Percentiles rank a stretch among this genome's conserved stretches.
Conservation (phyloP, 2,888 invertebrate species). For the Baccha elongata region DNA sequence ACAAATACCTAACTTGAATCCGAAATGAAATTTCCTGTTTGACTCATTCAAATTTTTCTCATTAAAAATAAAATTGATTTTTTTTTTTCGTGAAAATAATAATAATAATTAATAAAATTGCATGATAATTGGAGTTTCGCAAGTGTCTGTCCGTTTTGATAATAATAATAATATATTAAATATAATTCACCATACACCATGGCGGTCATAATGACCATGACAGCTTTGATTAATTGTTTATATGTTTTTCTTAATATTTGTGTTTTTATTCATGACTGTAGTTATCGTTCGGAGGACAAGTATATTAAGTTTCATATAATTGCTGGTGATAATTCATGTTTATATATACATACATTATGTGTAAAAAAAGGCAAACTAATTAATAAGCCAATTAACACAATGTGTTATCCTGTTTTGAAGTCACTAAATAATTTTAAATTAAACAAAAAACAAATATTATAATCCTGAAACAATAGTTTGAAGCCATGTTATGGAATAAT, state of each 20-base stretch:
- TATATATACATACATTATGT: neutral
- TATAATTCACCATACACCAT: conserved; percentile 9
- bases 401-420: neutral
- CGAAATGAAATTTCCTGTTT: too few relatives aligned
- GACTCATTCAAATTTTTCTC: neutral
- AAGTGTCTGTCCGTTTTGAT: conserved; percentile 32
- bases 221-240: conserved; percentile 59
- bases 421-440: neutral
- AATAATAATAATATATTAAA: conserved; percentile 53
- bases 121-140: conserved; percentile 49
- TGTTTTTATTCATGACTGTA: neutral
- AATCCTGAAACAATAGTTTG: too few relatives aligned
- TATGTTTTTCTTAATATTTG: conserved; percentile 19
- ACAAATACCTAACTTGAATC: too few relatives aligned
- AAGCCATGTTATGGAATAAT: too few relatives aligned
- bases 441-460: too few relatives aligned
- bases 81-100: conserved; percentile 2
- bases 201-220: conserved; percentile 47
- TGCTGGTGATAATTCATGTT: conserved; percentile 31
- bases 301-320: conserved; percentile 51
- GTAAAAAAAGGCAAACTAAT: neutral
- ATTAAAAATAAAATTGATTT: neutral
- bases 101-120: conserved; percentile 30
- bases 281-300: conserved; percentile 16
- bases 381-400: conserved; percentile 1